Evolutionary conservation across 2,797 vertebrate genomes (phyloP), one percentile per base, ranked within the genome.

Genomic region (Pampus argenteus): DNA sequence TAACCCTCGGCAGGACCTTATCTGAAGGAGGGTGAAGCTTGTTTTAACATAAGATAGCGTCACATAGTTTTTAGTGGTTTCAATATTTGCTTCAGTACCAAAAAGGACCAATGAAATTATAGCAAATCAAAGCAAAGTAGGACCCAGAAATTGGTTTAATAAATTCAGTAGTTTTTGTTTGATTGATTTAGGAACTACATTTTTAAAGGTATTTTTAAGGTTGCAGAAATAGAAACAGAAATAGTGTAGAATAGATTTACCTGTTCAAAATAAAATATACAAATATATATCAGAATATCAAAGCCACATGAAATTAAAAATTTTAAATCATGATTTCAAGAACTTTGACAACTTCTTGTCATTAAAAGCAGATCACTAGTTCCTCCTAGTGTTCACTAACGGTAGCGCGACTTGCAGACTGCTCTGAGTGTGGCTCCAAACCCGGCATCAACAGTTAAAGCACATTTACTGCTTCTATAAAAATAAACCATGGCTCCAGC

Each of bases 381-480:
- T 81, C 91, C 85, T 85, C 84, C 94, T 86, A 72, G 91, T 92
- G 94, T 40, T 66, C 25, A 17, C 14, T 40, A 0, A 1, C 5
- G 57, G 67, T 17, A 83, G 3, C 70, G 51, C 78, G 9, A n/a
- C 47, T n/a, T 47, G 28, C 18, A 22, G 54, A 36, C 38, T 52
- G 3, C 42, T 26, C 4, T 44, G 22, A 58, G 20, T 29, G 45
- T 52, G 54, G 74, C 45, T 62, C 49, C 61, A 58, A 78, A 79
- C 40, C 57, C 18, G 69, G 65, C 66, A 79, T 67, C 13, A 50
- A 61, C 54, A 77, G 79, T 78, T 83, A 77, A 84, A 88, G 55
- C 54, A 70, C 71, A 55, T 84, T 91, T 88, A 87, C 81, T 80
- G 81, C 73, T 70, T 82, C 48, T 78, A 67, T 80, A 74, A 74